Base-by-base conservation (phyloP, 2,113 vertebrate species). In the Ochotona curzoniae region DNA sequence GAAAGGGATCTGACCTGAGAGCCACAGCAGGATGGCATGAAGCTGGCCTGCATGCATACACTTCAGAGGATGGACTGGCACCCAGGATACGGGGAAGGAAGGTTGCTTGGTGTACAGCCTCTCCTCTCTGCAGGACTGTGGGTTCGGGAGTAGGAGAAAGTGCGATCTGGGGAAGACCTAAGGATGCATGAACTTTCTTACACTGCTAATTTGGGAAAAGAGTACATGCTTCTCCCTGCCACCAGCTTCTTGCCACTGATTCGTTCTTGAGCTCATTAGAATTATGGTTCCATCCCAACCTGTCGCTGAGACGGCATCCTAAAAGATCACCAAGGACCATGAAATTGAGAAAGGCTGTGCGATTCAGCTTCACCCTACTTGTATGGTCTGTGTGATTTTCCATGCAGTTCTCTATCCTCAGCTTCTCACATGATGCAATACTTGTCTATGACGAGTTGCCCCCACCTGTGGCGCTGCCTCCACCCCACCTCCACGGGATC, bases 61-160 rank as follows among this genome's bases (percentile, higher is more conserved):
- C 57, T 61, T 79, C 74, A 54, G n/a, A 93, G 83, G 78, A 64
- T 60, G 83, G 21, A 21, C 61, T 73, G 38, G 32, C 32, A 70
- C 47, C 35, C 21, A 30, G 67, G 49, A 73, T 12, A 38, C 8
- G 25, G 3, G 38, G 76, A 57, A 28, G 60, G 8, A 3, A 54
- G 60, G n/a, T 64, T 44, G 54, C 25, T 38, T 44, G 38, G 18
- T 14, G 66, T 32, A 21, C 0, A 35, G 38, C 20, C 85, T 66
- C 25, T 84, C 78, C 8, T 54, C 18, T 54, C 47, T 15, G 25
- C 61, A 81, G 69, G 60, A 35, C 30, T 32, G 28, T 60, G 44
- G 86, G 25, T 17, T 11, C 38, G 21, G 23, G 38, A 64, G 7
- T 17, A 32, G 71, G 71, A 78, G 38, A 47, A 63, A 18, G 6